These are phyloP conservation scores for Ennomos quercinarius DNA, from an alignment of 2,888 invertebrate genomes.

Conservation along the genomic window DNA sequence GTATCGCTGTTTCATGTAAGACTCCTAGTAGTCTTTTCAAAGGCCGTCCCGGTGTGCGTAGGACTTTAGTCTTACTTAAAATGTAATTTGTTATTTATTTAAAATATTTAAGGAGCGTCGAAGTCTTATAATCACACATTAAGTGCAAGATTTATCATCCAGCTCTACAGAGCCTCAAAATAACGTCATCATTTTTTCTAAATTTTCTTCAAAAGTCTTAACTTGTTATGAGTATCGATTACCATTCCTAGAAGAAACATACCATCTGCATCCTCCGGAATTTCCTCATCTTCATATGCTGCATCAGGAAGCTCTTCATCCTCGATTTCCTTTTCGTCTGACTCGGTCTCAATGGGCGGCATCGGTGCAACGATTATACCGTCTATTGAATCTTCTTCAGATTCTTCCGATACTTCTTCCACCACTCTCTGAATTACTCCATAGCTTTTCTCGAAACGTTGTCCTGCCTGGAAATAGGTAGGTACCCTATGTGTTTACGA, in stretches of 20 bases:
- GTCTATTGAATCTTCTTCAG: slow-evolving; percentile 29
- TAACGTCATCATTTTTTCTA: too few relatives aligned
- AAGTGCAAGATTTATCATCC: too few relatives aligned
- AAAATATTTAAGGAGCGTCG: too few relatives aligned
- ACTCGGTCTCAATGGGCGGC: slow-evolving; percentile 3
- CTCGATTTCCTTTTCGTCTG: slow-evolving; percentile 31
- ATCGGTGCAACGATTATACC: not conserved
- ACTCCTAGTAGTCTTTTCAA: too few relatives aligned
- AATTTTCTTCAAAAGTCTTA: too few relatives aligned
- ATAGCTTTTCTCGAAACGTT: slow-evolving; percentile 79
- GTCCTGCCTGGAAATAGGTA: slow-evolving; percentile 74
- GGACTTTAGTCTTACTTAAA: too few relatives aligned
- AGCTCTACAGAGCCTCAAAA: too few relatives aligned
- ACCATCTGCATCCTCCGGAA: slow-evolving; percentile 13
- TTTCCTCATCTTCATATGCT: slow-evolving; percentile 39
- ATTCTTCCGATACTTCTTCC: slow-evolving; percentile 26
- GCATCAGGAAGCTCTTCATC: slow-evolving; percentile 37
- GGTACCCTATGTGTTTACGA: not conserved
- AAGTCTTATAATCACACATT: too few relatives aligned
- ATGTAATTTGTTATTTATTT: too few relatives aligned
- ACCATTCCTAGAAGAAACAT: not conserved
- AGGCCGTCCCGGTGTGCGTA: too few relatives aligned
- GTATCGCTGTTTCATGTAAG: too few relatives aligned
- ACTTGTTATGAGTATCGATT: too few relatives aligned
- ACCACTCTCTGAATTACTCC: slow-evolving; percentile 60